Base-by-base conservation (phyloP, 2,797 vertebrate species). In the Merluccius polli region DNA sequence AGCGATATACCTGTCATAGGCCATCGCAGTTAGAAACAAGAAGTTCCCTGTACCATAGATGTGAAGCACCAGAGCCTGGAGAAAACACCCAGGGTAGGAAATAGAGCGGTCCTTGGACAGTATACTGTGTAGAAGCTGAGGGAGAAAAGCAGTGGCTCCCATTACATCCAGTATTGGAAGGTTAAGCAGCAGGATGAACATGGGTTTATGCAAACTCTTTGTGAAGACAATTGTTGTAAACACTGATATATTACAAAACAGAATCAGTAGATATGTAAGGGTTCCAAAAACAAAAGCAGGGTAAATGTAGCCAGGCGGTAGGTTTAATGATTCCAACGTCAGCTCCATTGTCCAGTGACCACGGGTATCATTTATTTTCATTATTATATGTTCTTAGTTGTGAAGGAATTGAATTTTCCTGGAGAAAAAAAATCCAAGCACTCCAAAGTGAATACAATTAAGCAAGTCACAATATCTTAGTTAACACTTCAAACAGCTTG, bases 1-100 rank as follows among this genome's bases (percentile, higher is more conserved):
- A 33, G 94, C 93, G 6, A 94, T 67, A 18, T 94, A 95, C 73
- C 92, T 83, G 84, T 95, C 93, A 1, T 90, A 92, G n/a, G 93
- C 92, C 94, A 95, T 95, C 24, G 89, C 90, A 30, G 85, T 84
- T 8, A 95, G 79, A 77, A 91, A 89, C 0, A 93, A 76, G 13
- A 93, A 32, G 78, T 93, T 90, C 15, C 86, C 89, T 12, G 87
- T 38, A 24, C 93, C 93, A 21, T 92, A 92, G 0, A 93, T 0
- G 48, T 95, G 93, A 72, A 93, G 7, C 21, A 93, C 67, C 74
- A 94, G 88, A 72, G 87, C 92, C 78, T 94, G 93, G 12, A 70
- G 52, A 3, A 91, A 59, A 73, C 94, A 95, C 0, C 82, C 90
- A 71, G 85, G 36, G 16, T 86, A 63, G 32, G 90, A 92, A 67